Conservation (phyloP, 92 coral and sea anemone genomes). For the Epizoanthus rinbou region DNA sequence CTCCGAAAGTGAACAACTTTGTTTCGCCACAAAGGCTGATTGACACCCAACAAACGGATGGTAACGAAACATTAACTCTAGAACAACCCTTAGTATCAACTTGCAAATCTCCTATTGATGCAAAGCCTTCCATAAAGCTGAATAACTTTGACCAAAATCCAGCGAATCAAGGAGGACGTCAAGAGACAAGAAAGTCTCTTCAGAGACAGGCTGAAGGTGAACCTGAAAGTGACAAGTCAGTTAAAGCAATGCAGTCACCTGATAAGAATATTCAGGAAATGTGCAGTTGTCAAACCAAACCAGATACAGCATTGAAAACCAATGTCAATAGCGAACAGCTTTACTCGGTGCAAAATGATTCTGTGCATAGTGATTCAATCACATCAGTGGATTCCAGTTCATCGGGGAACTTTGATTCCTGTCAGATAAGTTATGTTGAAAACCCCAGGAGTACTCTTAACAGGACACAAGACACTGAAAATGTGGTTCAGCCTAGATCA, state of each 20-base stretch:
- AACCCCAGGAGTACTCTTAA: slow-evolving; percentile 17
- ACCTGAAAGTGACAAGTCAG: neutral
- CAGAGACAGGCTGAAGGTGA: slow-evolving; percentile 8
- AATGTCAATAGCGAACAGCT: slow-evolving; percentile 4
- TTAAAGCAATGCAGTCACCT: neutral
- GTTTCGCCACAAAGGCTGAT: neutral
- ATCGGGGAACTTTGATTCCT: slow-evolving; percentile 25
- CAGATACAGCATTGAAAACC: neutral
- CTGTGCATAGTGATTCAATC: slow-evolving; percentile 62
- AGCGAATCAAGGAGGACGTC: neutral
- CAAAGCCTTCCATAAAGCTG: neutral
- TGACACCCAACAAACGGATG: neutral
- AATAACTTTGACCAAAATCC: slow-evolving; percentile 25
- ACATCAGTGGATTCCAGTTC: slow-evolving; percentile 60
- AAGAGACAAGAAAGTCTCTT: neutral
- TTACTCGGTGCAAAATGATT: slow-evolving; percentile 35
- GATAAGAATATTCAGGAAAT: neutral
- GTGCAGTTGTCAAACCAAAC: slow-evolving; percentile 1
- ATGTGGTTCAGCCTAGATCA: slow-evolving; percentile 5
- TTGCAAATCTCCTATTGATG: neutral
- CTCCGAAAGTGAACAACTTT: slow-evolving; percentile 48
- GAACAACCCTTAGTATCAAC: neutral
- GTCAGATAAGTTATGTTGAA: neutral
- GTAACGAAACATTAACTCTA: neutral
- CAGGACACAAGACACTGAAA: neutral